Base-by-base conservation (phyloP, 2,888 invertebrate species). In the Ctenicera cuprea region DNA sequence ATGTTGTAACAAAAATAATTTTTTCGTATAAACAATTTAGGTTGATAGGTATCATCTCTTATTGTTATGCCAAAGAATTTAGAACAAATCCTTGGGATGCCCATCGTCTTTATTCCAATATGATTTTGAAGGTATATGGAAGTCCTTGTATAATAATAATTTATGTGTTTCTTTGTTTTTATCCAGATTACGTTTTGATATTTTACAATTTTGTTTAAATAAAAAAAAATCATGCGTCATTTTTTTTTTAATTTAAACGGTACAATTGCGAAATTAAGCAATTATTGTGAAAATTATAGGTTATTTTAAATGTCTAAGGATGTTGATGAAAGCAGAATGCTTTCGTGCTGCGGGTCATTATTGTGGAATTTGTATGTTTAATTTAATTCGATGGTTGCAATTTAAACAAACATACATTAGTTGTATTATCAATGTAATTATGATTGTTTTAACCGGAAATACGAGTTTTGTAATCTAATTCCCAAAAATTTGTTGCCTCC, bases 311-410 rank as follows among this genome's bases (percentile, higher is more conserved):
- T 48, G 26, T 30, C 14, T 54, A 14, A 54, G 14, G n/a, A 54
- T 54, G 54, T 30, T 12, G 54, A 54, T 54, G 54, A 54, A 54
- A 54, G 33, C 33, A 54, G 33, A 54, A 54, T 54, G 30, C 12
- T n/a, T 30, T n/a, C 33, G 30, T 7, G 30, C 54, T 54, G 30
- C 7, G 14, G 54, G 54, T 33, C n/a, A 54, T 14, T 30, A 30
- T 22, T 54, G 33, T 50, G 4, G n/a, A 30, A 30, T 54, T 54
- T 52, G 26, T 14, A 14, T 12, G 33, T 45, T 45, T 45, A 18
- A 18, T 9, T 33, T 33, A 33, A 33, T 16, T 45, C 16, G 7
- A 7, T 45, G 45, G 3, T 45, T 14, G 45, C 16, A 18, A 45
- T 45, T 45, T 45, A 45, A 45, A 9, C 33, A 33, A 33, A 33